phyloP scores from a whole-genome alignment of 2,888 invertebrate genomes.

The Balanococcus diminutus region DNA sequence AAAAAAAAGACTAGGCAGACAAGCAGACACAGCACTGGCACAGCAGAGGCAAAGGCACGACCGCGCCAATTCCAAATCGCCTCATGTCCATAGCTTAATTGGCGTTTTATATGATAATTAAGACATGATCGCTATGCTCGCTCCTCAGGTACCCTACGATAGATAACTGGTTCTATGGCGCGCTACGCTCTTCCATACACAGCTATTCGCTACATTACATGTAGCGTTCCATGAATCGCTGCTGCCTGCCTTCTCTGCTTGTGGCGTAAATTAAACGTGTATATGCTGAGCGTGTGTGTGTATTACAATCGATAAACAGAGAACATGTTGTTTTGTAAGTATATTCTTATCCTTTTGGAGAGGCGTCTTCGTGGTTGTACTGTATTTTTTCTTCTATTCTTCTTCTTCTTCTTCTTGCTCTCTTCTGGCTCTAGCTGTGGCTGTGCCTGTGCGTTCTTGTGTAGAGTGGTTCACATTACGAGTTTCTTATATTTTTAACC shows the following conservation, averaged over 20 bases:
- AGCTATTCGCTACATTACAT: neutral
- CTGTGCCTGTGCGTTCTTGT: neutral
- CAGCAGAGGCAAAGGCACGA: neutral
- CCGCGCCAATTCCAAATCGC: conserved; percentile 21
- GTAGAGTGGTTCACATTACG: neutral
- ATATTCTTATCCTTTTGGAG: neutral
- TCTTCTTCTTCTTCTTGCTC: neutral
- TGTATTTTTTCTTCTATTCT: neutral
- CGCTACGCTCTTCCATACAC: neutral
- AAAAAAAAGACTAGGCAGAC: neutral
- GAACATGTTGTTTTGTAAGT: conserved; percentile 20
- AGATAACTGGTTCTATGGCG: neutral
- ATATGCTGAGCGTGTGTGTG: neutral
- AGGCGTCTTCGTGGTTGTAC: conserved; percentile 3
- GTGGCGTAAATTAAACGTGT: conserved; percentile 27
- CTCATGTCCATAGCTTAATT: conserved; percentile 17
- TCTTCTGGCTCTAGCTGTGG: neutral
- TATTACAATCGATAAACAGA: conserved; percentile 6
- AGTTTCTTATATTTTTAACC: conserved; percentile 1
- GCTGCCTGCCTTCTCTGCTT: conserved; percentile 4
- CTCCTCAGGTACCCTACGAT: conserved; percentile 4
- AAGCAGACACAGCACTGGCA: neutral
- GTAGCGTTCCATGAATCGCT: conserved; percentile 11
- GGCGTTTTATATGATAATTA: conserved; percentile 28
- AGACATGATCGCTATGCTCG: conserved; percentile 27